Percentiles rank a stretch among this genome's conserved stretches.
Conservation (phyloP, 2,888 invertebrate species). For the Xylota sylvarum region DNA sequence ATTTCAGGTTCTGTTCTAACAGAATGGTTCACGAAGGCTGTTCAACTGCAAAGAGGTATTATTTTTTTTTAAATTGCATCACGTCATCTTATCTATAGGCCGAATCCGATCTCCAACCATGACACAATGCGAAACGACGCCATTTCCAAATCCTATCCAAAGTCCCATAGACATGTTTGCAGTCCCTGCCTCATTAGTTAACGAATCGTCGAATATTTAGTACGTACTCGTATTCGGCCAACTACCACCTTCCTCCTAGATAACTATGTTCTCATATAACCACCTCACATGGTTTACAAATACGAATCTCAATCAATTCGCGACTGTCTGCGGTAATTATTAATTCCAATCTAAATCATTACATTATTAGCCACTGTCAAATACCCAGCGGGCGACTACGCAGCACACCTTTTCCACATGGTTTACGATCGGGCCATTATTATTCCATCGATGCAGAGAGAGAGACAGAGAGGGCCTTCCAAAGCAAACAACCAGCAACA, state of each 20-base stretch:
- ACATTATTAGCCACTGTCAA: constrained; percentile 80
- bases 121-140: constrained; percentile 35
- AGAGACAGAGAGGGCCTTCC: constrained; percentile 32
- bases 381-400: constrained; percentile 78
- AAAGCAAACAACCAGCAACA: constrained; percentile 30
- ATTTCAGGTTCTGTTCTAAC: too few relatives aligned
- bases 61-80: background rate
- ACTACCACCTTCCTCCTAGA: constrained; percentile 22
- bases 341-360: constrained; percentile 79
- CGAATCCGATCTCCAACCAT: constrained; percentile 7
- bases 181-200: constrained; percentile 57
- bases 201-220: constrained; percentile 54
- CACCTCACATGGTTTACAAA: background rate
- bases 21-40: too few relatives aligned
- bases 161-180: constrained; percentile 13
- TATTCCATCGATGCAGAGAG: constrained; percentile 12
- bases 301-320: constrained; percentile 61
- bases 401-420: constrained; percentile 78
- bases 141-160: constrained; percentile 16
- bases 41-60: too few relatives aligned
- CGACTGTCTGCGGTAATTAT: constrained; percentile 79
- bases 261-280: background rate
- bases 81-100: background rate
- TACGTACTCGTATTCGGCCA: constrained; percentile 5
- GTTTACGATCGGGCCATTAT: constrained; percentile 76